Conservation (phyloP, 1,140 invertebrate genomes). For the Galleria mellonella region DNA sequence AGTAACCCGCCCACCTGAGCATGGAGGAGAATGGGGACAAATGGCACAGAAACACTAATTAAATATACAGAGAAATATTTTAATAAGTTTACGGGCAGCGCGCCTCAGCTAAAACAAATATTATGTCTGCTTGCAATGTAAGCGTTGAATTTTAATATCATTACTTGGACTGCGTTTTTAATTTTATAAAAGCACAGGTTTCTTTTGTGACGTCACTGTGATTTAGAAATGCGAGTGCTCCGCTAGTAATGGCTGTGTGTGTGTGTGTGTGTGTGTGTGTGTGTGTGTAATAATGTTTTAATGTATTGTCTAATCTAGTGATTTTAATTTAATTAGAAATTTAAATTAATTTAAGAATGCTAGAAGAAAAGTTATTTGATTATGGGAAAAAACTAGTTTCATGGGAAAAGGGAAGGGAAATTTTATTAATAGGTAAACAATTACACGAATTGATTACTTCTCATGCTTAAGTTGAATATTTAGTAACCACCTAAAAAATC, state of each 20-base stretch:
- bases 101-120: slow-evolving; percentile 54
- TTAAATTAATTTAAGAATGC: too few relatives aligned
- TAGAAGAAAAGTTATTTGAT: too few relatives aligned
- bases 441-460: too few relatives aligned
- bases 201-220: slow-evolving; percentile 22
- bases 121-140: slow-evolving; percentile 55
- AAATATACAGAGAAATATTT: slow-evolving; percentile 69
- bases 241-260: neutral
- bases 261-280: too few relatives aligned
- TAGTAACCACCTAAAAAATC: too few relatives aligned
- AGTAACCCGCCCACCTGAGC: slow-evolving; percentile 33
- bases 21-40: slow-evolving; percentile 39
- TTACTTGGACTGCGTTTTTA: slow-evolving; percentile 62
- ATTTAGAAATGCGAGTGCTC: neutral
- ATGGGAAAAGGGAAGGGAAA: too few relatives aligned
- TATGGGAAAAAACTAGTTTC: too few relatives aligned
- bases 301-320: too few relatives aligned
- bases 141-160: slow-evolving; percentile 68
- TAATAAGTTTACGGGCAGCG: slow-evolving; percentile 61
- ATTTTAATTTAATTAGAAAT: too few relatives aligned
- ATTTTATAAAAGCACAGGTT: slow-evolving; percentile 57
- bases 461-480: too few relatives aligned
- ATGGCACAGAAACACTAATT: slow-evolving; percentile 56
- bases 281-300: too few relatives aligned
- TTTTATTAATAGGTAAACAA: too few relatives aligned